These are phyloP conservation scores for Deilephila elpenor DNA, from an alignment of 2,888 invertebrate genomes.

Conservation along the genomic window DNA sequence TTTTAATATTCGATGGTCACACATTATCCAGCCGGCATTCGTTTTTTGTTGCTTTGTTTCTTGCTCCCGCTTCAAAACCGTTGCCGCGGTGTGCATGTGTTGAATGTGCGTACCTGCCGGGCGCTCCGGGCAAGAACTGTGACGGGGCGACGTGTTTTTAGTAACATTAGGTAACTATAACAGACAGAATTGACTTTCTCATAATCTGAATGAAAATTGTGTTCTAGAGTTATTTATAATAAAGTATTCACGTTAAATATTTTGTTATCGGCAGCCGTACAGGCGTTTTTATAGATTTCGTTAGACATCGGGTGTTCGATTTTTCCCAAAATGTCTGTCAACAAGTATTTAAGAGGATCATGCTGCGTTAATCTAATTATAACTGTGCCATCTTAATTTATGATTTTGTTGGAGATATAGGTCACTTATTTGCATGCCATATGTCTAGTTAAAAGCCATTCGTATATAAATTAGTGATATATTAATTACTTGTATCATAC, in stretches of 20 bases:
- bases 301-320: background rate
- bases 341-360: background rate
- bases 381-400: slow-evolving; percentile 6
- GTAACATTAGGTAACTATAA: slow-evolving; percentile 15
- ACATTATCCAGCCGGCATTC: background rate
- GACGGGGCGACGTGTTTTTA: slow-evolving; percentile 19
- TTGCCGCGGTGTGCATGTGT: slow-evolving; percentile 24
- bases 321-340: background rate
- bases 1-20: background rate
- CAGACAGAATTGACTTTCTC: background rate
- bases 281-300: background rate
- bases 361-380: slow-evolving; percentile 11
- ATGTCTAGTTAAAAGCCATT: background rate
- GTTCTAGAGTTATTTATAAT: background rate
- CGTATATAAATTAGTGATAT: background rate
- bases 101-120: slow-evolving; percentile 17
- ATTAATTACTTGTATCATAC: background rate
- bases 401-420: slow-evolving; percentile 12
- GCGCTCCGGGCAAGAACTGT: slow-evolving; percentile 20
- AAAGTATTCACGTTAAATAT: background rate
- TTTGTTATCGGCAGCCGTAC: background rate
- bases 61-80: slow-evolving; percentile 9
- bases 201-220: background rate
- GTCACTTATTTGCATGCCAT: background rate
- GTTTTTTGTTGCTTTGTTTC: slow-evolving; percentile 2